Evolutionary conservation across 2,888 invertebrate species (phyloP), one percentile per base, ranked within the genome.

Genomic region (Melikaiella ostensackeni): DNA sequence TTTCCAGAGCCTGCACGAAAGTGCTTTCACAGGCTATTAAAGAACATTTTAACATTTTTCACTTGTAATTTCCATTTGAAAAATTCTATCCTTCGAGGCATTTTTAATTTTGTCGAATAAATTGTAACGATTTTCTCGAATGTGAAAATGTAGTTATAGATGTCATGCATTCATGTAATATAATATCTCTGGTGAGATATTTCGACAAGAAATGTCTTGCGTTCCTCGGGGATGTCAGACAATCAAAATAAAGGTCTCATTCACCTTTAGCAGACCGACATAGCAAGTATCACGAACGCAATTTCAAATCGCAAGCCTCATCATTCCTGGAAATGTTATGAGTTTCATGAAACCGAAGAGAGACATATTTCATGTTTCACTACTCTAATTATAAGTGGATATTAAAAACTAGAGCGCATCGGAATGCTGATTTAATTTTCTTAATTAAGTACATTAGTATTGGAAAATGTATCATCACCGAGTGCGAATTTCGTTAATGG

Each of bases 211-310:
- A 70, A 70, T 70, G 70, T 55, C 70, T 70, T 70, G 6, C 70
- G n/a, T 27, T 70, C 70, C 70, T 30, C n/a, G 8, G 27, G 70
- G 70, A 50, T 24, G n/a, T 27, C 2, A 33, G 6, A 27, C 33
- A 46, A 70, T 70, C 30, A 46, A 70, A 70, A 50, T 70, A 55
- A 70, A 70, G 50, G 70, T 70, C 70, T 70, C 50, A 50, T 70
- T 46, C 46, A 50, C 50, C 42, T 66, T 66, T 46, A 30, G n/a
- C 8, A 33, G 4, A 33, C 11, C 30, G 19, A 70, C 27, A 46
- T 33, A 50, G 30, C 70, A 50, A 70, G 46, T 70, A n/a, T 13
- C 50, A 55, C 50, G 50, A 50, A 50, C 30, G 21, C 30, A 64
- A 42, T 42, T 64, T 64, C 19, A 24, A 64, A 64, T 64, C 42